phyloP scores from a whole-genome alignment of 2,113 vertebrate genomes.

The Charina bottae region DNA sequence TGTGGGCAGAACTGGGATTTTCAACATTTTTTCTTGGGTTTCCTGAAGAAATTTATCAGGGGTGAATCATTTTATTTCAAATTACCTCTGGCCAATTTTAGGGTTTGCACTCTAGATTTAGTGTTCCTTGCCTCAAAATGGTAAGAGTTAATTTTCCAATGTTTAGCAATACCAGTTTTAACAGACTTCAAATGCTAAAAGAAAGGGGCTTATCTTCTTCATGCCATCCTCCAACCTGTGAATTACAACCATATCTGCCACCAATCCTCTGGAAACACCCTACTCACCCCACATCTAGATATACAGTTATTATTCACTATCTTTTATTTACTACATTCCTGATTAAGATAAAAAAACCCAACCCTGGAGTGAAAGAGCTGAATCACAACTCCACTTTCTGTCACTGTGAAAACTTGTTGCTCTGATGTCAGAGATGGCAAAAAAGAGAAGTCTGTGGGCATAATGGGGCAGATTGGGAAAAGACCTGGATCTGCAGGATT shows the following conservation, averaged over 20 bases:
- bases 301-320: background rate
- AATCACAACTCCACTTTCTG: background rate
- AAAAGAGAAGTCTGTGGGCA: background rate
- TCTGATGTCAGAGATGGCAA: background rate
- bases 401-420: background rate
- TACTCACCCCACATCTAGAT: background rate
- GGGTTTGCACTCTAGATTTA: background rate
- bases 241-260: background rate
- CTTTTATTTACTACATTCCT: background rate
- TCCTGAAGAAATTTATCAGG: background rate
- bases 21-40: background rate
- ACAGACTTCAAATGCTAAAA: background rate
- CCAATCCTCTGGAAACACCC: background rate
- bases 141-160: background rate
- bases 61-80: background rate
- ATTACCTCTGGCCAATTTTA: background rate
- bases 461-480: background rate
- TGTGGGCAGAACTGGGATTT: background rate
- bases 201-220: background rate
- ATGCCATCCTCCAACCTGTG: background rate
- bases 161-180: background rate
- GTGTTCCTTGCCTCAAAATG: background rate
- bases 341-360: background rate
- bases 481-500: background rate
- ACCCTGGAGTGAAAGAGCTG: background rate